Base-by-base conservation (phyloP, 2,888 invertebrate species). In the Antheraea assamensis region DNA sequence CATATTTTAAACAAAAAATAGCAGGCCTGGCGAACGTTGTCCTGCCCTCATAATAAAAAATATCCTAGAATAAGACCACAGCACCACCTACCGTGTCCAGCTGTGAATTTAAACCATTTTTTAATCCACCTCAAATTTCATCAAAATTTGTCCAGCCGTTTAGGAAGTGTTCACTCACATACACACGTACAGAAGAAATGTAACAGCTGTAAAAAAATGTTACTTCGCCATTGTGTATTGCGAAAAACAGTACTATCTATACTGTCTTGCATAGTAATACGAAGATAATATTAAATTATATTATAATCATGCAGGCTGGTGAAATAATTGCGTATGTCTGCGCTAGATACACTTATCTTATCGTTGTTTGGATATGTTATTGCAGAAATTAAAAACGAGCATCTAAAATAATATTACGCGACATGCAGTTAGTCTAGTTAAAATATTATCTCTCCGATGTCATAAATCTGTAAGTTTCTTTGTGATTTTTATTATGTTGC, bases 301-400 rank as follows among this genome's bases (percentile, higher is more conserved):
- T 42, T 42, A 42, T 42, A 35, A 52, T 55, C 27, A 66, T 27
- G 30, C 17, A 49, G 31, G 31, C n/a, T 42, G 42, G n/a, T 70
- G 27, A 68, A 73, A 70, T 72, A 49, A 42, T 64, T 42, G 42
- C 30, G 68, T 71, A 71, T 55, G 70, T 27, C 35, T 70, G 58
- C 58, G 47, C 42, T 52, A 72, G n/a, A 58, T 70, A 70, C 55
- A 70, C 30, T 24, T 74, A 74, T 68, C 74, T 72, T 72, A 73
- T 71, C 71, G 52, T n/a, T 55, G 74, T 71, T 74, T 74, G 72
- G 15, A 52, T 58, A 24, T 72, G 72, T 73, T 75, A 72, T 73
- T 66, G 47, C 68, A 30, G 71, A 68, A 71, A 49, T n/a, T 70
- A 55, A 66, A 66, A 73, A 58, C 30, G 52, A 68, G 21, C 42